Base-by-base conservation (phyloP, 2,888 invertebrate genomes). In the Trissoscelio sp. region DNA sequence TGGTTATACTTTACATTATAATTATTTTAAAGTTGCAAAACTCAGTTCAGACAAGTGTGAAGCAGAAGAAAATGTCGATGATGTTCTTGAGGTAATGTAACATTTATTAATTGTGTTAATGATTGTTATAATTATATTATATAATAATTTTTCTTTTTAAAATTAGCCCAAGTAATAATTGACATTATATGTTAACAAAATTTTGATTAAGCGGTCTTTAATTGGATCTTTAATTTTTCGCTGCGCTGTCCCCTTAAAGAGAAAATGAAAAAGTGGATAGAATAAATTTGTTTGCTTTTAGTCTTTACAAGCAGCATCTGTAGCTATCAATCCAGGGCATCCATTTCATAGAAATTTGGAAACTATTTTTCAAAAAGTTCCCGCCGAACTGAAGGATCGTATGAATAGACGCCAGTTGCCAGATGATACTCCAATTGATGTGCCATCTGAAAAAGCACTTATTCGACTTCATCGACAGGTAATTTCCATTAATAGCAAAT, bases 1-100 rank as follows among this genome's bases (percentile, higher is more conserved):
- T 79, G 96, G 96, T 51, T 96, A 97, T 87, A 95, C 96, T 57
- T 92, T 98, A 72, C 95, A 96, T 73, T 95, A 96, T 86, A 95
- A 96, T 39, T 98, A 98, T 89, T 99, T 99, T 91, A 97, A 97
- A 92, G 95, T 97, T 74, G 97, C 99, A 4, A 99, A 99, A 91
- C 92, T 99, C 34, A 97, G 97, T 90, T 95, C 96, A 1, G 99
- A 99, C 88, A 98, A 97, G 91, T 97, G 97, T 87, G 99, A 99
- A 92, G 98, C 99, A 2, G 99, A 99, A 91, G 99, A 99, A 92
- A 96, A 96, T 82, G 95, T 99, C 0, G 98, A 99, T 91, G 98
- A 99, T 92, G 95, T 98, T 83, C 93, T 99, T 74, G 97, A 98
- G 93, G 97, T 97, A 91, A 3, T 51, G 2, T 11, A 24, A 57